Evolutionary conservation across 2,797 vertebrate species (phyloP).

Genomic region (Alfaro cultratus): DNA sequence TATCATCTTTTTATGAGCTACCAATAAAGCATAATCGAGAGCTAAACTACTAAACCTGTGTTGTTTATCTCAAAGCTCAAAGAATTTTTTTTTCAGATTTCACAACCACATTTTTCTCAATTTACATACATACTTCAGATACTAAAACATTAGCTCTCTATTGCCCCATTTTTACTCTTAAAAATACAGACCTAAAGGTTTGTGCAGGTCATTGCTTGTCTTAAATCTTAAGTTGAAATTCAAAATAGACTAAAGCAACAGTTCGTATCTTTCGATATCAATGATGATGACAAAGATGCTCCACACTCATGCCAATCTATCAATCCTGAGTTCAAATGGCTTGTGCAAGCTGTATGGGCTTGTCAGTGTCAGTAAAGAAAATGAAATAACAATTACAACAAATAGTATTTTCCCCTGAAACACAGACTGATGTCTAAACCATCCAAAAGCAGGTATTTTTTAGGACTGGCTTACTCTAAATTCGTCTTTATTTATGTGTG

Average conservation of each 20-base stretch:
- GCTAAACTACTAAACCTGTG: neutral
- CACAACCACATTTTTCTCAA: neutral
- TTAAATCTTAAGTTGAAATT: neutral
- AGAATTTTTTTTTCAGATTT: neutral
- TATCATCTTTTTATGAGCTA: neutral
- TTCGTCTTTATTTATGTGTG: constrained; percentile 33
- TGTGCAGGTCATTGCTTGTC: neutral
- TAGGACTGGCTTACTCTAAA: constrained; percentile 19
- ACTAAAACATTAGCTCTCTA: neutral
- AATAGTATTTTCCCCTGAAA: constrained; percentile 39
- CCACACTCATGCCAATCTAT: constrained; percentile 11
- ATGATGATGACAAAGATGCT: constrained; percentile 2
- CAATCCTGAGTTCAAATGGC: constrained; percentile 28
- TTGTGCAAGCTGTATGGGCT: constrained; percentile 41
- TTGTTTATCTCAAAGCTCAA: neutral
- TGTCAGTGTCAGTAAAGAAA: constrained; percentile 13
- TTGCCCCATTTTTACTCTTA: neutral
- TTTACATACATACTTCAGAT: neutral
- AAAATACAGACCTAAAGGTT: neutral
- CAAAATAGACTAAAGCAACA: neutral
- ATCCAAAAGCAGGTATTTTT: constrained; percentile 19
- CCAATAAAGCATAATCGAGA: neutral
- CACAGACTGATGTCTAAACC: constrained; percentile 11
- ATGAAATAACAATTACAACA: constrained; percentile 38
- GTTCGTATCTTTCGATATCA: neutral